Conservation (phyloP, 2,113 vertebrate genomes). For the Procapra przewalskii region DNA sequence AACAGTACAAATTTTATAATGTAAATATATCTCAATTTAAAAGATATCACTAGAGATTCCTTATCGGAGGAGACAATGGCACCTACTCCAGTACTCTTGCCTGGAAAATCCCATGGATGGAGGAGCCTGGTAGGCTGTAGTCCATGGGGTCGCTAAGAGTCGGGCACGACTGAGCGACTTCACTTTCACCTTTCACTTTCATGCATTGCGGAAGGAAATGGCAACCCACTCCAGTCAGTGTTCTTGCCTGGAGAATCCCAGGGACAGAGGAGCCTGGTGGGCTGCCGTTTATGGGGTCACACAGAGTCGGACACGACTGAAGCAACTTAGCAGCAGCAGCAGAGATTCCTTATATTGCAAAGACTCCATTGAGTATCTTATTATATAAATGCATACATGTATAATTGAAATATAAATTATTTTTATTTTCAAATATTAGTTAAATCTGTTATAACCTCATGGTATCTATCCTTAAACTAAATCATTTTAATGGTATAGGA, state of each 20-base stretch:
- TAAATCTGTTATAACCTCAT: not conserved
- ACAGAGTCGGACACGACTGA: too few relatives aligned
- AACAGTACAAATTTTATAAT: not conserved
- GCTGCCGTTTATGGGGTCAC: too few relatives aligned
- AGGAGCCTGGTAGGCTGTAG: too few relatives aligned
- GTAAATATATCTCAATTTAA: not conserved
- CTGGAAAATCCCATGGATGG: too few relatives aligned
- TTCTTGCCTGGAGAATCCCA: too few relatives aligned
- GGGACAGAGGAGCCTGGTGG: too few relatives aligned
- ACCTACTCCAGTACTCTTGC: too few relatives aligned
- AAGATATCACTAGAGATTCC: not conserved
- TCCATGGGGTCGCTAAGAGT: too few relatives aligned
- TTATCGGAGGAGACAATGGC: not conserved
- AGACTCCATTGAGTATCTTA: not conserved
- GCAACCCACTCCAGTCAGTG: too few relatives aligned
- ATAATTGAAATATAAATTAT: not conserved
- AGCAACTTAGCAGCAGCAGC: too few relatives aligned
- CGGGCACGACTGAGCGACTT: fast-evolving
- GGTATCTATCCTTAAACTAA: not conserved
- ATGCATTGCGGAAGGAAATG: too few relatives aligned
- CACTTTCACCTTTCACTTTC: too few relatives aligned
- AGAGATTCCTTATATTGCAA: not conserved
- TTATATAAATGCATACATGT: not conserved
- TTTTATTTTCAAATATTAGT: not conserved
- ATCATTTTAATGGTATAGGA: not conserved